Evolutionary conservation across 2,888 invertebrate genomes (phyloP).

Genomic region (Caenorhabditis panamensis): DNA sequence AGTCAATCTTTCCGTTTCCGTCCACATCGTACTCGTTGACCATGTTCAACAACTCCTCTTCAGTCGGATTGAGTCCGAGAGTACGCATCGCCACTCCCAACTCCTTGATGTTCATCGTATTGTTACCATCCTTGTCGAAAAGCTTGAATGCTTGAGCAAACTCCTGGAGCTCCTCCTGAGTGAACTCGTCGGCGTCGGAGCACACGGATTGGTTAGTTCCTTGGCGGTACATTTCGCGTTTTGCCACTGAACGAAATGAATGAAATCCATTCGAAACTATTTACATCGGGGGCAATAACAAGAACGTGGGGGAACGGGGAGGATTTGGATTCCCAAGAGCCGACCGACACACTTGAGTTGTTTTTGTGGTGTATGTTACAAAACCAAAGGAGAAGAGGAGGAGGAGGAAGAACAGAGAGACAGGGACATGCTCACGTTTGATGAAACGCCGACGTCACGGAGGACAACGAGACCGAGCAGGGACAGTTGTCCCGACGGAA

Average conservation of each 20-base stretch:
- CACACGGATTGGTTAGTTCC: conserved; percentile 76
- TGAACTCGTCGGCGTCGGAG: conserved; percentile 79
- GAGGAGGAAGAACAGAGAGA: conserved; percentile 16
- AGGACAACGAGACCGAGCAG: conserved; percentile 10
- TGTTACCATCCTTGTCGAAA: conserved; percentile 81
- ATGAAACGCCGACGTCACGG: conserved; percentile 52
- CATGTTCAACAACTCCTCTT: conserved; percentile 68
- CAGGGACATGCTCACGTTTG: conserved; percentile 33
- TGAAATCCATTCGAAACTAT: conserved; percentile 12
- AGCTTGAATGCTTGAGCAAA: conserved; percentile 81
- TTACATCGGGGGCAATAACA: background rate
- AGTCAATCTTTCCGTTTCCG: conserved; percentile 81
- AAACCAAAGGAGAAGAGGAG: conserved; percentile 15
- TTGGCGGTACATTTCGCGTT: conserved; percentile 79
- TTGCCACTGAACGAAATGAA: conserved; percentile 44
- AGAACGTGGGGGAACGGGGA: background rate
- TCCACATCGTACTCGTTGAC: conserved; percentile 80
- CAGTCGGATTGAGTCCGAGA: conserved; percentile 81
- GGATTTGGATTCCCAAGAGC: background rate
- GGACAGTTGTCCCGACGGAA: conserved; percentile 22
- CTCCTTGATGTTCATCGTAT: conserved; percentile 82
- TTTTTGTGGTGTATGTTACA: conserved; percentile 58
- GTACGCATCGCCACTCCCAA: conserved; percentile 81
- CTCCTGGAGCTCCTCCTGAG: conserved; percentile 81
- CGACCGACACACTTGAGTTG: conserved; percentile 38